Evolutionary conservation across 2,888 invertebrate species (phyloP).

Genomic region (Parnassius mnemosyne): DNA sequence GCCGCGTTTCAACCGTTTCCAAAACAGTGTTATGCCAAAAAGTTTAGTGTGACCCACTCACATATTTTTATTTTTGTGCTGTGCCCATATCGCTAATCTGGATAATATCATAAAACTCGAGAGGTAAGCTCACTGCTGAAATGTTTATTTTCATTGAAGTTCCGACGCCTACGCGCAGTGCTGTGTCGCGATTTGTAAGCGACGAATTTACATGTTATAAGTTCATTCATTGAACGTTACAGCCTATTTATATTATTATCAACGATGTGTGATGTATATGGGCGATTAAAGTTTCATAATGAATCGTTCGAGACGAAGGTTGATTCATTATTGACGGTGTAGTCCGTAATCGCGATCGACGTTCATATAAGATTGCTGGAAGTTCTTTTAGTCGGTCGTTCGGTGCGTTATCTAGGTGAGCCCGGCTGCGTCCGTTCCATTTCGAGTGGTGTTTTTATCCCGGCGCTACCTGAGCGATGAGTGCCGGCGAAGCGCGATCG

Average conservation of each 20-base stretch:
- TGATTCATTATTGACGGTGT: slow-evolving; percentile 48
- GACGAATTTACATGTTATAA: slow-evolving; percentile 78
- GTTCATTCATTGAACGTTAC: slow-evolving; percentile 72
- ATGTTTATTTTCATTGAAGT: slow-evolving; percentile 76
- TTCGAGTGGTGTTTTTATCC: slow-evolving; percentile 77
- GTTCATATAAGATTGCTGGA: slow-evolving; percentile 35
- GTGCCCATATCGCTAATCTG: slow-evolving; percentile 72
- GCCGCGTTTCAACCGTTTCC: slow-evolving; percentile 44
- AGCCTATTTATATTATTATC: slow-evolving; percentile 74
- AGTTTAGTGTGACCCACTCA: slow-evolving; percentile 60
- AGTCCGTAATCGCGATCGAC: slow-evolving; percentile 34
- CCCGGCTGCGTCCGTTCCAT: slow-evolving; percentile 65
- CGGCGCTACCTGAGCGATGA: slow-evolving; percentile 65
- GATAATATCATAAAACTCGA: slow-evolving; percentile 74
- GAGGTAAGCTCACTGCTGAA: slow-evolving; percentile 58
- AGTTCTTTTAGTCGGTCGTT: slow-evolving; percentile 40
- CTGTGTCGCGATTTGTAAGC: slow-evolving; percentile 76
- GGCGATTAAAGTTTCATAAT: slow-evolving; percentile 59
- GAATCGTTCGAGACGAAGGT: slow-evolving; percentile 41
- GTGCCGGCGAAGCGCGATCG: slow-evolving; percentile 28
- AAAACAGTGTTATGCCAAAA: slow-evolving; percentile 62
- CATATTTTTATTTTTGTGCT: slow-evolving; percentile 54
- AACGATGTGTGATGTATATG: slow-evolving; percentile 68
- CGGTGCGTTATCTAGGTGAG: slow-evolving; percentile 69
- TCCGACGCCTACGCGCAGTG: slow-evolving; percentile 69